A percentile compares a stretch with the other conserved stretches of the same genome.
Conservation (phyloP, 2,113 vertebrate genomes). For the Burhinus bistriatus region DNA sequence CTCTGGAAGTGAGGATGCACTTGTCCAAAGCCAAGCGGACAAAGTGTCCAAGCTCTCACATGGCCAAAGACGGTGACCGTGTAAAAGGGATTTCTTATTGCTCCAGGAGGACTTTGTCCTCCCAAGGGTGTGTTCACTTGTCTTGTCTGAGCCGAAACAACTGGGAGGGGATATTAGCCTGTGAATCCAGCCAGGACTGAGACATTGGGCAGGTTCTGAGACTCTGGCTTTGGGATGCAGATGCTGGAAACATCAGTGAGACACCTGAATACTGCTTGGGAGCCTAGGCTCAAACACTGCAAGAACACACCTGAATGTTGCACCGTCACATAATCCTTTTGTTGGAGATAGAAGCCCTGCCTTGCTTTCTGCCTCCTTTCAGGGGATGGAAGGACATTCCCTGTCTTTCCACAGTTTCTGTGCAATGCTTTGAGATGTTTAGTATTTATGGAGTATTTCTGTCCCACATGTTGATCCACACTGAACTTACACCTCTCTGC, state of each 20-base stretch:
- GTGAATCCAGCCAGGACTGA: background rate
- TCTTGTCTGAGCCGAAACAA: background rate
- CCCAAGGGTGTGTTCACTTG: background rate
- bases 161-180: background rate
- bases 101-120: background rate
- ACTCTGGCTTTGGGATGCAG: background rate
- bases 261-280: background rate
- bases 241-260: background rate
- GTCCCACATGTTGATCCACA: fast-evolving
- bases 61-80: background rate
- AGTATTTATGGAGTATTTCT: background rate
- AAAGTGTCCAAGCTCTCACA: background rate
- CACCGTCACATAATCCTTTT: background rate
- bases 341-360: background rate
- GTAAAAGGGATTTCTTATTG: background rate
- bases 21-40: background rate
- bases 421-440: background rate
- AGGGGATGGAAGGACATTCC: background rate
- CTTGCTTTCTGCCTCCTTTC: background rate
- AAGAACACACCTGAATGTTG: background rate
- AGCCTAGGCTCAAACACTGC: background rate
- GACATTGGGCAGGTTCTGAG: background rate
- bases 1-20: background rate
- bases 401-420: background rate
- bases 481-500: background rate